phyloP scores from a whole-genome alignment of 2,113 vertebrate genomes.

The Oxyruncus cristatus region DNA sequence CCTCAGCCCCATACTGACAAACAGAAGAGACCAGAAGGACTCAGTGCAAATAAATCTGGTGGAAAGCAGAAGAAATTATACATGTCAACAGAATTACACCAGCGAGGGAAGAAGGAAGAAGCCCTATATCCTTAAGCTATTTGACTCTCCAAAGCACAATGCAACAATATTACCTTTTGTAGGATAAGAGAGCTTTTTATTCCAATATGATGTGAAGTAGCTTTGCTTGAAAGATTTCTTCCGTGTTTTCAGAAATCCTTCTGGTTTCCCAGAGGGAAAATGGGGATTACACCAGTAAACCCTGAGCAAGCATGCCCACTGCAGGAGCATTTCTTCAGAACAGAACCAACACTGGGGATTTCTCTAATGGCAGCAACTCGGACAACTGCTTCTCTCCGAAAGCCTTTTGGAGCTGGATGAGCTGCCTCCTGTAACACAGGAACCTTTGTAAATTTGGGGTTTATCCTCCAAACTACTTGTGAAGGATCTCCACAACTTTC shows the following conservation, averaged over 20 bases:
- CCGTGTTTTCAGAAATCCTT: conserved; percentile 26
- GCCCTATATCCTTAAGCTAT: conserved; percentile 33
- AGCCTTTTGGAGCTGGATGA: background rate
- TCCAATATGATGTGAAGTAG: background rate
- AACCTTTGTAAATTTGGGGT: background rate
- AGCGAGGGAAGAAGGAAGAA: background rate
- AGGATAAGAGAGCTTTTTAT: conserved; percentile 10
- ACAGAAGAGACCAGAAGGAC: background rate
- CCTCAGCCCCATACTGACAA: background rate
- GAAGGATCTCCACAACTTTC: background rate
- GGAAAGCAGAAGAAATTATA: background rate
- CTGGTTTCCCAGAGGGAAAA: conserved; percentile 14
- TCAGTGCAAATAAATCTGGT: background rate
- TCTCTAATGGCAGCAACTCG: background rate
- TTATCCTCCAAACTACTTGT: background rate
- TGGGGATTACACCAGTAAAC: conserved; percentile 34
- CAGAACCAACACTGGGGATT: background rate
- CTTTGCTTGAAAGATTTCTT: conserved; percentile 31
- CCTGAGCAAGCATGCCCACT: conserved; percentile 16
- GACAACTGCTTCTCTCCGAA: background rate
- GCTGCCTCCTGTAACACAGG: background rate
- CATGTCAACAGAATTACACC: background rate
- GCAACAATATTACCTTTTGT: background rate
- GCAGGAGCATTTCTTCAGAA: background rate
- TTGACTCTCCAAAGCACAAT: conserved; percentile 14